Evolutionary conservation across 2,797 vertebrate genomes (phyloP).

Genomic region (Calcarius lapponicus): DNA sequence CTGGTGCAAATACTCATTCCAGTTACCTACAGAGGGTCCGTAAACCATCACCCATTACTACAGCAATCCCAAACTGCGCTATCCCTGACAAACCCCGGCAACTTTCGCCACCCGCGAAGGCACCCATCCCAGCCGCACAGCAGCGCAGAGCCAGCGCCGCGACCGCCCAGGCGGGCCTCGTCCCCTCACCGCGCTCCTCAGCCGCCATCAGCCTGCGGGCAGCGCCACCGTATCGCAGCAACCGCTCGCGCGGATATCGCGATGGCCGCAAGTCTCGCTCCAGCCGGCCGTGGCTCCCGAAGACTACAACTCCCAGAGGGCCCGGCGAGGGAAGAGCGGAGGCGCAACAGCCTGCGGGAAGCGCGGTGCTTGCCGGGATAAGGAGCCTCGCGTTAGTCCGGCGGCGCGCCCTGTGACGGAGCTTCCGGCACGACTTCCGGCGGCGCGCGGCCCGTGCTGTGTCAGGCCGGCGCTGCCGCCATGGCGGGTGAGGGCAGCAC

Average conservation of each 20-base stretch:
- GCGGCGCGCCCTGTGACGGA: accelerated
- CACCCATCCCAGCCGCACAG: too few species aligned
- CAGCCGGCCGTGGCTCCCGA: accelerated
- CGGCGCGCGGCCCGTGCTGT: conserved; percentile 43
- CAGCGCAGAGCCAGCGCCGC: not conserved
- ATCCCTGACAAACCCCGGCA: not conserved
- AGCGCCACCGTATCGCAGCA: not conserved
- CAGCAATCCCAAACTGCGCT: accelerated
- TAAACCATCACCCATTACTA: too few species aligned
- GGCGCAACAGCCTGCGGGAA: accelerated
- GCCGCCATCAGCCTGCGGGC: not conserved
- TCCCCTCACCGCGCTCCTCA: not conserved
- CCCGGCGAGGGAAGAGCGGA: accelerated
- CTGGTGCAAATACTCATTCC: accelerated
- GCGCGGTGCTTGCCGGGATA: conserved; percentile 1
- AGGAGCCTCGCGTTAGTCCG: accelerated
- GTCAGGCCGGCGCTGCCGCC: conserved; percentile 53
- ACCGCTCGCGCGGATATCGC: not conserved
- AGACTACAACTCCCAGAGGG: not conserved
- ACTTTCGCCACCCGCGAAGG: not conserved
- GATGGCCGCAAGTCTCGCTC: not conserved
- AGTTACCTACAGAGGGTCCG: not conserved
- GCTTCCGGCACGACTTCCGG: conserved; percentile 52
- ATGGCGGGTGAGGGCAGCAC: conserved; percentile 69
- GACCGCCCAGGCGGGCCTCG: accelerated